These are phyloP conservation scores for Stichodactyla helianthus DNA, from an alignment of 64 coral and sea anemone species.

Conservation along the genomic window DNA sequence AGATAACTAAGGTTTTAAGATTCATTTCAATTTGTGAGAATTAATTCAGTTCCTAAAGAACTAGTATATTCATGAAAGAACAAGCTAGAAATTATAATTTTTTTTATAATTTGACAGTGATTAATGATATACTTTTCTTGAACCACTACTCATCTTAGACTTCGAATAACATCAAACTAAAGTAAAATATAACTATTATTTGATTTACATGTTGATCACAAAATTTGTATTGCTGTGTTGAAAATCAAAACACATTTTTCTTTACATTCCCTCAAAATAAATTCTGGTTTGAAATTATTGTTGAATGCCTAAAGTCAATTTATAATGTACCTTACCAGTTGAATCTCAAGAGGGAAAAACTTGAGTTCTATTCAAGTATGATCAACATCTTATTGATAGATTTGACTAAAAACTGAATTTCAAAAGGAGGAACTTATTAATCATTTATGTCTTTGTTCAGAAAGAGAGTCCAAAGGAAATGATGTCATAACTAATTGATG, in stretches of 20 bases:
- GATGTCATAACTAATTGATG: constrained; percentile 16
- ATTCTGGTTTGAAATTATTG: background rate
- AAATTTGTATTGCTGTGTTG: constrained; percentile 6
- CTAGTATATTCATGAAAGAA: background rate
- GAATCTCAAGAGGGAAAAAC: background rate
- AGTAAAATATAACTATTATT: constrained; percentile 1
- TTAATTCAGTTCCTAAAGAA: background rate
- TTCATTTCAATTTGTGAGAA: background rate
- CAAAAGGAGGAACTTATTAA: constrained; percentile 24
- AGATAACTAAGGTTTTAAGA: background rate
- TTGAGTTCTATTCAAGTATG: background rate
- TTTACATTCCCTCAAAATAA: background rate
- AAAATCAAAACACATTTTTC: constrained; percentile 6
- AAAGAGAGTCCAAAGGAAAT: constrained; percentile 10
- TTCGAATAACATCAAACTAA: background rate
- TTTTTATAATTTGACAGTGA: background rate
- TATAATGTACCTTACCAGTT: constrained; percentile 3
- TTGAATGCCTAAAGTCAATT: background rate
- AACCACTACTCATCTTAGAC: background rate
- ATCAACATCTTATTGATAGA: constrained; percentile 3
- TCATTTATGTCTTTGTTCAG: constrained; percentile 11
- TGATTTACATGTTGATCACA: constrained; percentile 10
- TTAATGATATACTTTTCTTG: background rate
- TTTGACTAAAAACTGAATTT: constrained; percentile 3
- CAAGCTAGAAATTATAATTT: too few species aligned